Percentiles rank a stretch among this genome's conserved stretches.
Evolutionary conservation across 2,888 invertebrate species (phyloP).

Genomic region (Rhagophthalmus giganteus): DNA sequence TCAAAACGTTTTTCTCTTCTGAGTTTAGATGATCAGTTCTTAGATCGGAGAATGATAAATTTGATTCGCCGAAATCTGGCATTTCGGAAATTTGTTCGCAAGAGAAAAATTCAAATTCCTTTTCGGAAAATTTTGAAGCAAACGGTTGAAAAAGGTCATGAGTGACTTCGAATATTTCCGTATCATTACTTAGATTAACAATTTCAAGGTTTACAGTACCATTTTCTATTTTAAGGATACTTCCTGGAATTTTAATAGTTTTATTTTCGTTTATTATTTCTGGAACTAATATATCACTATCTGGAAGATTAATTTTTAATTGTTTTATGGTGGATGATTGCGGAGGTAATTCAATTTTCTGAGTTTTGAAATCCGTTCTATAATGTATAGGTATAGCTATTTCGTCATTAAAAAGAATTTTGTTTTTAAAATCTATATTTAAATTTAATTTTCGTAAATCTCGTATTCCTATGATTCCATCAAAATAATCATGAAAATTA

Average conservation of each 20-base stretch:
- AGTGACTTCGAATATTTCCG: not conserved
- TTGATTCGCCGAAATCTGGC: no score
- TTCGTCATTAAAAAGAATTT: conserved; percentile 9
- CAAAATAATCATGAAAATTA: conserved; percentile 29
- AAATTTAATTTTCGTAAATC: conserved; percentile 21
- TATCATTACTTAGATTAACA: not conserved
- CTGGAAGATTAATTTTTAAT: not conserved
- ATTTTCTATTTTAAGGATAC: not conserved
- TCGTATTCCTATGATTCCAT: conserved; percentile 24
- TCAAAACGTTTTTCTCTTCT: not conserved
- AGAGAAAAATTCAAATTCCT: conserved; percentile 3
- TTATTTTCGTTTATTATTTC: not conserved
- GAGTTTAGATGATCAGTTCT: not conserved
- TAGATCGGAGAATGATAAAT: not conserved
- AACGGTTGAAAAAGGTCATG: not conserved
- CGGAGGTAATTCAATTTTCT: not conserved
- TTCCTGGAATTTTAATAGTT: not conserved
- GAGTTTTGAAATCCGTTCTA: not conserved
- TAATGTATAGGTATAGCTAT: not conserved
- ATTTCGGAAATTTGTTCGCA: not conserved
- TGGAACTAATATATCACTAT: conserved; percentile 2
- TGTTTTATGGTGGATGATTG: not conserved
- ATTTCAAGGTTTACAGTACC: not conserved
- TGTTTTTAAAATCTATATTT: conserved; percentile 14
- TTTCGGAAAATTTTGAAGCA: not conserved